Evolutionary conservation across 2,113 vertebrate genomes (phyloP).

Genomic region (Nyctibius bracteatus): DNA sequence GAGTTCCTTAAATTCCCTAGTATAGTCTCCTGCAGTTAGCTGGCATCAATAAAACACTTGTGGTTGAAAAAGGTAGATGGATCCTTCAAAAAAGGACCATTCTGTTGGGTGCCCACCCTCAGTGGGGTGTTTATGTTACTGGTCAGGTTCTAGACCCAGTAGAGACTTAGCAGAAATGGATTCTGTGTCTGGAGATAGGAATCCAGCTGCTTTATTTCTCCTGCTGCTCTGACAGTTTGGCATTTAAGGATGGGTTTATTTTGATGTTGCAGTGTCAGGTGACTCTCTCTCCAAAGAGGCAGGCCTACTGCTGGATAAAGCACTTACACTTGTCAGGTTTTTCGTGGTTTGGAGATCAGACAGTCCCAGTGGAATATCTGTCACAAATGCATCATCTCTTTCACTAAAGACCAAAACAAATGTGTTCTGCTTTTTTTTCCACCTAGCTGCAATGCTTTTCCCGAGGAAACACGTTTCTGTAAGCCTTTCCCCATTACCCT

Average conservation of each 20-base stretch:
- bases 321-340: neutral
- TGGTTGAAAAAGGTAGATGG: neutral
- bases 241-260: neutral
- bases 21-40: neutral
- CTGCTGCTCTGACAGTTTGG: neutral
- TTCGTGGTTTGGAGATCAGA: neutral
- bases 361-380: neutral
- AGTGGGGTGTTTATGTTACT: neutral
- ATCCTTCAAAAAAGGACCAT: neutral
- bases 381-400: neutral
- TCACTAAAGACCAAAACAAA: neutral
- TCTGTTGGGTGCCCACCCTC: neutral
- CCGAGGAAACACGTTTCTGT: neutral
- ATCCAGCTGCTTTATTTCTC: neutral
- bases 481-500: neutral
- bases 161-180: neutral
- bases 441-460: neutral
- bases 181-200: neutral
- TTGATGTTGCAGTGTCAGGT: neutral
- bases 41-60: neutral
- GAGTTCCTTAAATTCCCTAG: neutral
- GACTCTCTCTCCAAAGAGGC: neutral
- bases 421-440: neutral
- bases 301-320: neutral
- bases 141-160: neutral